Evolutionary conservation across 2,113 vertebrate genomes (phyloP).

Genomic region (Arvicanthis niloticus): DNA sequence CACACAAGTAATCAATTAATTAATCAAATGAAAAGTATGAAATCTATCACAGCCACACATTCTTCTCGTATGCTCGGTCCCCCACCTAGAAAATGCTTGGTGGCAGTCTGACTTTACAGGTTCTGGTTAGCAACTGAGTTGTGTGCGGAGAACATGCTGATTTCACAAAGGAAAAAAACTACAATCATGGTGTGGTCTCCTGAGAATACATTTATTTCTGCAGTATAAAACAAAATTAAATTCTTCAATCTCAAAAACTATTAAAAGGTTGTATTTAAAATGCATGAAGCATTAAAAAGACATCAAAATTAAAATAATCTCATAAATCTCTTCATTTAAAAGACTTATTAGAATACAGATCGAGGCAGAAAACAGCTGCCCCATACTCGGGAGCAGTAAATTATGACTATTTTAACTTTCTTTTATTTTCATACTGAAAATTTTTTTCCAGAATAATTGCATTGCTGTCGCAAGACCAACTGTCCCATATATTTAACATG

Average conservation of each 20-base stretch:
- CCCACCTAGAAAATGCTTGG: slow-evolving; percentile 3
- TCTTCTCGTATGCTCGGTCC: slow-evolving; percentile 35
- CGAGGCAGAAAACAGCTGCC: slow-evolving; percentile 87
- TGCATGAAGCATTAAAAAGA: slow-evolving; percentile 92
- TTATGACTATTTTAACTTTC: slow-evolving; percentile 92
- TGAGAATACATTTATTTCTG: slow-evolving; percentile 92
- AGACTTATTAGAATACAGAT: slow-evolving; percentile 92
- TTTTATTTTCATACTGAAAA: slow-evolving; percentile 93
- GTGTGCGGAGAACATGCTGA: slow-evolving; percentile 64
- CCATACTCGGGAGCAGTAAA: slow-evolving; percentile 89
- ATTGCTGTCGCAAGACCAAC: slow-evolving; percentile 91
- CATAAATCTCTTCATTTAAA: slow-evolving; percentile 91
- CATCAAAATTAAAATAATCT: slow-evolving; percentile 93
- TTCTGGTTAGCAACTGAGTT: slow-evolving; percentile 47
- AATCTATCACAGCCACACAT: neutral
- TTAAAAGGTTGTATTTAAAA: slow-evolving; percentile 92
- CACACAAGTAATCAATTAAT: neutral
- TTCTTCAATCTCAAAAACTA: slow-evolving; percentile 90
- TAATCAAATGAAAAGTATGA: neutral
- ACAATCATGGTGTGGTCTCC: slow-evolving; percentile 92
- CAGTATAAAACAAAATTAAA: slow-evolving; percentile 90
- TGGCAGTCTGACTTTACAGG: slow-evolving; percentile 30
- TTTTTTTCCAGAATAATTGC: slow-evolving; percentile 91
- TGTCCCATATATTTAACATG: slow-evolving; percentile 92
- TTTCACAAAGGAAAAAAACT: slow-evolving; percentile 76